These are phyloP conservation scores for Anser cygnoides DNA, from an alignment of 2,113 vertebrate species.

Conservation along the genomic window DNA sequence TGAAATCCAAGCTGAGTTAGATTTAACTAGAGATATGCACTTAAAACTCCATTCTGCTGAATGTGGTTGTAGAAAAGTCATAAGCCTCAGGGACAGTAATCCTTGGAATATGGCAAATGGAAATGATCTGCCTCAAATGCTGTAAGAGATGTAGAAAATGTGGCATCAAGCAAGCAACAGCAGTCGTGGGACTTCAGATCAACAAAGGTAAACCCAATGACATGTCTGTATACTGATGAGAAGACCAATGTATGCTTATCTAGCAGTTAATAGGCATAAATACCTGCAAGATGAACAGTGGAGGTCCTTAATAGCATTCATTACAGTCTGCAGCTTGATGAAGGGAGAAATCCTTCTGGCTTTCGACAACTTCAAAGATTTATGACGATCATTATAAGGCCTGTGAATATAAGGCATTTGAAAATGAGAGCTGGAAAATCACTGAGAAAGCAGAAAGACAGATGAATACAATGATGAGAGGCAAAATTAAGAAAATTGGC, in stretches of 20 bases:
- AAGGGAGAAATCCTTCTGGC: slow-evolving; percentile 2
- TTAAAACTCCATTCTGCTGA: background rate
- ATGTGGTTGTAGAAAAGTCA: background rate
- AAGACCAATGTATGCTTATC: background rate
- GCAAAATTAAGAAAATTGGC: background rate
- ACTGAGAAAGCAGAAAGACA: background rate
- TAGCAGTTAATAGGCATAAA: background rate
- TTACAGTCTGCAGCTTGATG: background rate
- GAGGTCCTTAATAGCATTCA: background rate
- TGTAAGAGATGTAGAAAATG: background rate
- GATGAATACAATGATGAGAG: background rate
- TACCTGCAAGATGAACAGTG: background rate
- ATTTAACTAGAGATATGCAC: background rate
- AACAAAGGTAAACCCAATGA: background rate
- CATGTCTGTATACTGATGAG: background rate
- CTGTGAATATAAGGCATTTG: background rate
- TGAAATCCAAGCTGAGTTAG: background rate
- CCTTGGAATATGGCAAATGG: background rate
- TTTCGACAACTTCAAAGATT: background rate
- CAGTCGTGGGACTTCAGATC: background rate
- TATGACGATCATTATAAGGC: background rate
- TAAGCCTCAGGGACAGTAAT: background rate
- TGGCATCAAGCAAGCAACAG: background rate
- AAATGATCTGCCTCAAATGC: background rate
- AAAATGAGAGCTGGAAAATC: slow-evolving; percentile 17